phyloP scores from a whole-genome alignment of 2,113 vertebrate species.

The Oreochromis aureus region DNA sequence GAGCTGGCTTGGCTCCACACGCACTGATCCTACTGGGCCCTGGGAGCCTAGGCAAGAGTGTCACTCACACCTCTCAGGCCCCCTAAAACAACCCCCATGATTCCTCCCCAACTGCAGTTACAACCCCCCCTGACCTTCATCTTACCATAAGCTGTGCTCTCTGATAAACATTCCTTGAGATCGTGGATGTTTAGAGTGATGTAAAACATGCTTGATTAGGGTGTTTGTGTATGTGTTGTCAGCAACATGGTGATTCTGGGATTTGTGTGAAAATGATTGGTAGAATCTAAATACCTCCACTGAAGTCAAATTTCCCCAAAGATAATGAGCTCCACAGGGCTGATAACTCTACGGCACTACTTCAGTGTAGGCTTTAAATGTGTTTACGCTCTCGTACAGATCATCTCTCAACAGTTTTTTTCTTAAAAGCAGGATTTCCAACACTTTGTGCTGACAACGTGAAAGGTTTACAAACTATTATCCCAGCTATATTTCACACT shows the following conservation, averaged over 20 bases:
- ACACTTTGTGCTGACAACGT: constrained; percentile 30
- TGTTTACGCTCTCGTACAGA: neutral
- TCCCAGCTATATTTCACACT: neutral
- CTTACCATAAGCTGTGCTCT: neutral
- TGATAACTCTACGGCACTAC: neutral
- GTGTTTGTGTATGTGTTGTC: neutral
- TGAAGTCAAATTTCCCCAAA: constrained; percentile 40
- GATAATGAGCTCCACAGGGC: constrained; percentile 29
- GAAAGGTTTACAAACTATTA: constrained; percentile 1
- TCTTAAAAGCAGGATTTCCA: neutral
- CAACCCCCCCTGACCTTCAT: constrained; percentile 5
- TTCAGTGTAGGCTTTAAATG: neutral
- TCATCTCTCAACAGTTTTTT: neutral
- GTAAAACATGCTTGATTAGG: neutral
- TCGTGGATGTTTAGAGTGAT: neutral
- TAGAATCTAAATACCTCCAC: neutral
- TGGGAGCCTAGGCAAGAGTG: constrained; percentile 37
- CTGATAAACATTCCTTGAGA: neutral
- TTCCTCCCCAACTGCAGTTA: neutral
- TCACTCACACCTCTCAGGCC: constrained; percentile 46
- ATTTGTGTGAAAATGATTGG: neutral
- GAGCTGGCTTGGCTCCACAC: constrained; percentile 72
- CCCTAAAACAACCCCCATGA: neutral
- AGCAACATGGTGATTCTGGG: neutral
- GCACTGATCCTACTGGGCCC: constrained; percentile 51